phyloP scores from a whole-genome alignment of 1,140 invertebrate genomes.

The Caerostris darwini region DNA sequence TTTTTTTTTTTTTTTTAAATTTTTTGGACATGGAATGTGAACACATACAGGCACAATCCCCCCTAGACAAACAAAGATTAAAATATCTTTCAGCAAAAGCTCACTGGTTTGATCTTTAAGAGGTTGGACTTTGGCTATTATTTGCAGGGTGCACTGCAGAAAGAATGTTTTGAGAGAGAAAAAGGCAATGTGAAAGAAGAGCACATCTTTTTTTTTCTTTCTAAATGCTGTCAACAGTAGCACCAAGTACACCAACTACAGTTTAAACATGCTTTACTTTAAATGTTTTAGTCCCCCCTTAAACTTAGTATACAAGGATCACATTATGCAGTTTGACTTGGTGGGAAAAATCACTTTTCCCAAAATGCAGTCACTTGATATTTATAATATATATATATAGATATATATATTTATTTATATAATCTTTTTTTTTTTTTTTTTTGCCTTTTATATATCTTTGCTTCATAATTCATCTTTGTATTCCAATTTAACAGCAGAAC shows the following conservation, averaged over 20 bases:
- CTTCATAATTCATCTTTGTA: conserved; percentile 24
- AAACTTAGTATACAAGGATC: conserved; percentile 57
- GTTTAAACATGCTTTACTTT: conserved; percentile 47
- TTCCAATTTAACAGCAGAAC: conserved; percentile 47
- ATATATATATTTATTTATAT: conserved; percentile 2
- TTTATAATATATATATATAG: conserved; percentile 24
- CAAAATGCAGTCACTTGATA: conserved; percentile 67
- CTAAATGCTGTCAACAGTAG: conserved; percentile 60
- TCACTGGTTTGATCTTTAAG: conserved; percentile 76
- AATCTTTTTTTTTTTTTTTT: neutral
- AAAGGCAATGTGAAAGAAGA: conserved; percentile 56
- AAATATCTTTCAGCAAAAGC: conserved; percentile 72
- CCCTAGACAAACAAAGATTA: conserved; percentile 16
- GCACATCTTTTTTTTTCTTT: neutral
- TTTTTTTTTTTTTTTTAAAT: neutral
- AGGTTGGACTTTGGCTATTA: conserved; percentile 73
- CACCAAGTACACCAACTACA: conserved; percentile 73
- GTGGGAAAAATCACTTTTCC: conserved; percentile 64
- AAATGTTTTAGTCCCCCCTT: conserved; percentile 18
- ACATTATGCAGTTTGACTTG: conserved; percentile 70
- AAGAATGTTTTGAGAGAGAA: conserved; percentile 15
- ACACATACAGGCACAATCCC: neutral
- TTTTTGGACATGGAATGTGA: conserved; percentile 62
- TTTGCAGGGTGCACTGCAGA: conserved; percentile 55
- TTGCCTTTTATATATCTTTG: neutral